These are phyloP conservation scores for Listrodromus nycthemerus DNA, from an alignment of 2,888 invertebrate genomes.

Conservation along the genomic window DNA sequence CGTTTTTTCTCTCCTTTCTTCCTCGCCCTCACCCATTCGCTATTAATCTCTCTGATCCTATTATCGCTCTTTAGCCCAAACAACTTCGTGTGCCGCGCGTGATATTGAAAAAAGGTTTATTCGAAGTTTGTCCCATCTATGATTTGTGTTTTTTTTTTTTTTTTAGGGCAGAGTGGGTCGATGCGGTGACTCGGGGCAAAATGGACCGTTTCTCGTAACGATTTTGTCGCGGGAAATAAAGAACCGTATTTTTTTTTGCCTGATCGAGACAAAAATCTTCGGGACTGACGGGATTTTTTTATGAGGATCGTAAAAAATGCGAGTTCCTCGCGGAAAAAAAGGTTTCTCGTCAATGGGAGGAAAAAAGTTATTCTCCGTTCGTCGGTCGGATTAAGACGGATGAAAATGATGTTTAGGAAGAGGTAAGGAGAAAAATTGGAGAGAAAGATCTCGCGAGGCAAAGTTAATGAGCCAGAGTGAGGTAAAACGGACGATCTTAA, in stretches of 20 bases:
- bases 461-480: slow-evolving; percentile 27
- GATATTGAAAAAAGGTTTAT: slow-evolving; percentile 60
- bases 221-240: not conserved
- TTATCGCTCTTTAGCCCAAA: slow-evolving; percentile 55
- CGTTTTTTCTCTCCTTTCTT: slow-evolving; percentile 2
- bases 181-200: not conserved
- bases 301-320: not conserved
- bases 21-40: not conserved
- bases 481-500: no score
- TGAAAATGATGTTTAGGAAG: slow-evolving; percentile 32
- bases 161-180: not conserved
- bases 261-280: not conserved
- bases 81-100: slow-evolving; percentile 49
- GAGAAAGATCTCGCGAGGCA: slow-evolving; percentile 16
- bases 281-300: not conserved
- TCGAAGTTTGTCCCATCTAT: slow-evolving; percentile 30
- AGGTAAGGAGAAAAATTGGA: not conserved
- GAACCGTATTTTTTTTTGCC: not conserved
- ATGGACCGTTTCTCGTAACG: not conserved
- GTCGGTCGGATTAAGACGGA: slow-evolving; percentile 48
- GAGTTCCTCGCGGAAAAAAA: not conserved
- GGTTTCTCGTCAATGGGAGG: not conserved
- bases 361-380: slow-evolving; percentile 32
- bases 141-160: slow-evolving; percentile 7
- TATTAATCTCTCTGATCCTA: slow-evolving; percentile 56